Conservation (phyloP, 2,113 vertebrate genomes). For the Ascaphus truei region DNA sequence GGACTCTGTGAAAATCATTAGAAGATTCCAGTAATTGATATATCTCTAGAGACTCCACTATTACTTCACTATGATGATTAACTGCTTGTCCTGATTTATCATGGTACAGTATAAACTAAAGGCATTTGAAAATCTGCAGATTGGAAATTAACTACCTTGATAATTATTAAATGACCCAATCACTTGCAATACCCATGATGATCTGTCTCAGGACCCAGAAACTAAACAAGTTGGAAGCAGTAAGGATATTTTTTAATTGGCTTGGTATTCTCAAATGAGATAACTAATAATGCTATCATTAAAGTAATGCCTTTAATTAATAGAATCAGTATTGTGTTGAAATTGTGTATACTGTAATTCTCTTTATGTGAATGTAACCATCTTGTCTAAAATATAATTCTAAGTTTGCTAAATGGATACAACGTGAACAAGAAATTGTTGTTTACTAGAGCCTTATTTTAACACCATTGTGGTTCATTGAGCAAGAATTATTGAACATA, state of each 20-base stretch:
- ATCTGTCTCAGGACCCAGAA: constrained; percentile 6
- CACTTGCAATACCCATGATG: constrained; percentile 13
- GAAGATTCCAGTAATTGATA: background rate
- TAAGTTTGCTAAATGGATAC: background rate
- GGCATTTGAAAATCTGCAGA: constrained; percentile 11
- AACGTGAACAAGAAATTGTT: background rate
- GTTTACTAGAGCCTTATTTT: no score
- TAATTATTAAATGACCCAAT: constrained; percentile 26
- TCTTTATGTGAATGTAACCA: background rate
- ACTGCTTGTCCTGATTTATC: constrained; percentile 13
- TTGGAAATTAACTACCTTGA: constrained; percentile 18
- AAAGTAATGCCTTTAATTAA: constrained; percentile 18
- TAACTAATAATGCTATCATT: constrained; percentile 19
- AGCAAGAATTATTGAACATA: no score
- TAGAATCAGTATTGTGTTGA: background rate
- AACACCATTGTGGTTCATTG: no score
- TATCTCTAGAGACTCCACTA: constrained; percentile 9
- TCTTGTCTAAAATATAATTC: background rate
- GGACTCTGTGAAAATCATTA: constrained; percentile 9
- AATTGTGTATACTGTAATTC: background rate
- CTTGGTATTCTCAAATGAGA: constrained; percentile 23
- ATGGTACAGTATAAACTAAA: background rate
- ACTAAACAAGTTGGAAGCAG: background rate
- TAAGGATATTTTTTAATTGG: constrained; percentile 23
- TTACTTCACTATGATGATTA: constrained; percentile 8